A percentile compares a stretch with the other conserved stretches of the same genome.
These are phyloP conservation scores for Sebastes minor DNA, from an alignment of 2,797 vertebrate species.

Conservation along the genomic window DNA sequence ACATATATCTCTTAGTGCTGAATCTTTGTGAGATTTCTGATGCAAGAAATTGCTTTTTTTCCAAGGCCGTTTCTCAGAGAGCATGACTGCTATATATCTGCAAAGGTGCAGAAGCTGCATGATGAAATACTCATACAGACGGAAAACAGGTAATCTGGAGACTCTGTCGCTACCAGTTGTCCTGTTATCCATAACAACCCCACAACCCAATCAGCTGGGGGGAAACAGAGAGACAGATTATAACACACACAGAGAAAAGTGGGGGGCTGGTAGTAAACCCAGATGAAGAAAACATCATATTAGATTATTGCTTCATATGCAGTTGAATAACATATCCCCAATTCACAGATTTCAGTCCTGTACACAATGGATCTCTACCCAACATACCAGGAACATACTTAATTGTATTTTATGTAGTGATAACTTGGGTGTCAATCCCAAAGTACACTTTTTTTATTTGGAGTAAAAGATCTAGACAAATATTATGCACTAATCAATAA, in stretches of 20 bases:
- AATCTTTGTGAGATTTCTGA: conserved; percentile 26
- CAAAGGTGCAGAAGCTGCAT: conserved; percentile 13
- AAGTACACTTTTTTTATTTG: too few relatives aligned
- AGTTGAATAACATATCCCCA: not conserved
- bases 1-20: not conserved
- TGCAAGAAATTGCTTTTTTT: conserved; percentile 59
- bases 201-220: conserved; percentile 36
- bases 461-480: too few relatives aligned
- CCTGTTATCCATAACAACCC: conserved; percentile 66
- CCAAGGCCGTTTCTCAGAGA: conserved; percentile 18
- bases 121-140: conserved; percentile 49
- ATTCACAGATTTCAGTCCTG: not conserved
- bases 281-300: not conserved
- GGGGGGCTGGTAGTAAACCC: not conserved
- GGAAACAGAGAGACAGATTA: not conserved
- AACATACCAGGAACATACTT: too few relatives aligned
- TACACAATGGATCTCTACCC: not conserved
- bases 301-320: not conserved
- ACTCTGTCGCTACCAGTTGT: conserved; percentile 48
- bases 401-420: too few relatives aligned
- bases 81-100: conserved; percentile 7
- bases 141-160: conserved; percentile 37
- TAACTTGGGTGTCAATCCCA: too few relatives aligned
- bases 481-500: too few relatives aligned
- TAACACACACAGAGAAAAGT: not conserved